Evolutionary conservation across 2,888 invertebrate species (phyloP), one percentile per base, ranked within the genome.

Genomic region (Slavum lentiscoides): DNA sequence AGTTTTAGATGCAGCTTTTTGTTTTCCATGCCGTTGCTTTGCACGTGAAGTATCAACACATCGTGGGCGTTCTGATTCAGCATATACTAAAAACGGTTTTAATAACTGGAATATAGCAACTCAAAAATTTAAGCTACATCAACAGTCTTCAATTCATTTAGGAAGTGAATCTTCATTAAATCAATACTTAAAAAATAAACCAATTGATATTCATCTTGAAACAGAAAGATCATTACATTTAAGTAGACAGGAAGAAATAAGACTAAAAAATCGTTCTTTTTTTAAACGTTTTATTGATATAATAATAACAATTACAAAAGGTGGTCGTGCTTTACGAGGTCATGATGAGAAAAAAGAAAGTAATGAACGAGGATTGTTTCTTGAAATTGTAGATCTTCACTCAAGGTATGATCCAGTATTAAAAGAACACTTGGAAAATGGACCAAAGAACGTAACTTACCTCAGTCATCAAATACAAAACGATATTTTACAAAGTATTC

Each of bases 391-490:
- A 15, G 30, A 62, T 30, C 62, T 62, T 62, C 23, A 30, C 30
- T 62, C 62, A 30, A 62, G 62, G 62, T 62, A 30, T 62, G 62
- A 62, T 62, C 62, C 62, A 30, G 62, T 62, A 62, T 30, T 62
- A 30, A 62, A 62, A 30, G 62, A 62, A 3, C 62, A 62, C 30
- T n/a, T n/a, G n/a, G n/a, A n/a, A n/a, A n/a, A n/a, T n/a, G n/a
- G n/a, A n/a, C n/a, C n/a, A n/a, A n/a, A n/a, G n/a, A n/a, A n/a
- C n/a, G n/a, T n/a, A n/a, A n/a, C n/a, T n/a, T n/a, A n/a, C n/a
- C n/a, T n/a, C n/a, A n/a, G n/a, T n/a, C n/a, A n/a, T n/a, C n/a
- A n/a, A n/a, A n/a, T n/a, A n/a, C n/a, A n/a, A n/a, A n/a, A n/a
- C n/a, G n/a, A n/a, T n/a, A n/a, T n/a, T n/a, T n/a, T n/a, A n/a